Evolutionary conservation across 2,113 vertebrate genomes (phyloP), one percentile per base, ranked within the genome.

Genomic region (Amblyopsis rosae): DNA sequence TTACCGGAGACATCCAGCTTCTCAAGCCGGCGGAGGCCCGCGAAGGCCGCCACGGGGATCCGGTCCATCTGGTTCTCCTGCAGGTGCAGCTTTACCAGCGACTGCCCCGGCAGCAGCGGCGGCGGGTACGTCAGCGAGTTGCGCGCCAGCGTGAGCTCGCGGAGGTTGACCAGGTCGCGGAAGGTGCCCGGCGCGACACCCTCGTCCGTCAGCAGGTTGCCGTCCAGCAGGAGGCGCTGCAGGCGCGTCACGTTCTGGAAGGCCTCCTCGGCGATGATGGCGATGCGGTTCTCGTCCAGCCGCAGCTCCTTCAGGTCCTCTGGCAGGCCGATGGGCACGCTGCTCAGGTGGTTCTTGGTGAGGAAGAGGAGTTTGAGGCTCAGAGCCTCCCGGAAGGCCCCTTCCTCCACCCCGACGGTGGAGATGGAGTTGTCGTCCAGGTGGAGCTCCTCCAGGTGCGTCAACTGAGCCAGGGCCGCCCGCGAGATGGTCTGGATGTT

Each of bases 401-500:
- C 96, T 62, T 99, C 96, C 73, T 99, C 97, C 79, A 99, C 96
- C 0, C 98, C 98, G 33, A 98, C 96, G 0, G 97, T 98, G 68
- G 97, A 98, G 74, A 99, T 98, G 46, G 96, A 99, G 82, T 99
- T 99, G 82, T 98, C 98, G 48, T 99, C 98, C 61, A 99, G 90
- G 64, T 99, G 97, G 15, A 99, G 90, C 87, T 98, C 96, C 88
- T 98, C 97, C 1, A 99, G 91, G 70, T 92, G 94, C 76, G 93
- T 84, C 60, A 99, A 91, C 89, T 98, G 96, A 56, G 96, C 94
- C 7, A 99, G 93, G 6, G 98, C 96, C 3, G 93, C 95, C 66
- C 92, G 93, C n/a, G 98, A 98, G 82, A 99, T 98, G 4, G 97
- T 99, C 86, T 98, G 97, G 79, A 99, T 99, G 83, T 98, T 98